Percentiles rank a stretch among this genome's conserved stretches.
These are phyloP conservation scores for Pristionchus maxplancki DNA, from an alignment of 2,888 invertebrate genomes.

Conservation along the genomic window DNA sequence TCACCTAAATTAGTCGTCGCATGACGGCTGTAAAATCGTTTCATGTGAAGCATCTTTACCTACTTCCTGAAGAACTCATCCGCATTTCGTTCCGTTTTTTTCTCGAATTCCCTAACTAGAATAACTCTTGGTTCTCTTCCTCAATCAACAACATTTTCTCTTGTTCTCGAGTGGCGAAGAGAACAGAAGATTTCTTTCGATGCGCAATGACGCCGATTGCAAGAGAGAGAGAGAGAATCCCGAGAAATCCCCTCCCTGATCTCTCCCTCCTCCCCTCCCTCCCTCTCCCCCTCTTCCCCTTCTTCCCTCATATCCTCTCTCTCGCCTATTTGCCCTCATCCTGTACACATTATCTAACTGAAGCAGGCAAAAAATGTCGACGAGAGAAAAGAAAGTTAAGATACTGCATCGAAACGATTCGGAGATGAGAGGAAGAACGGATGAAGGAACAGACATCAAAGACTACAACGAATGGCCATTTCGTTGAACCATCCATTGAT, in stretches of 20 bases:
- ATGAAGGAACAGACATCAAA: constrained; percentile 1
- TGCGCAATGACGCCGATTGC: constrained; percentile 79
- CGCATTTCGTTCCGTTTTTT: too few species aligned
- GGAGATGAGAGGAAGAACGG: not conserved
- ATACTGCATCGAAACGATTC: not conserved
- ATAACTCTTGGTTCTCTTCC: constrained; percentile 83
- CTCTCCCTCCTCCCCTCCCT: not conserved
- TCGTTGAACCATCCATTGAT: too few species aligned
- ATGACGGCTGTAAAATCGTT: not conserved
- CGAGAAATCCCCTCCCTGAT: constrained; percentile 35
- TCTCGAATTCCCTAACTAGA: too few species aligned
- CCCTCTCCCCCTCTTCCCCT: not conserved
- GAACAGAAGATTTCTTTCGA: constrained; percentile 85
- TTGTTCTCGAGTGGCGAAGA: constrained; percentile 89
- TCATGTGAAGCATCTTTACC: not conserved
- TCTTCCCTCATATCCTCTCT: not conserved
- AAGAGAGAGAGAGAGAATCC: constrained; percentile 32
- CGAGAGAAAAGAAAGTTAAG: not conserved
- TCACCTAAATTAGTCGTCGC: too few species aligned
- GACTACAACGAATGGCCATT: not conserved
- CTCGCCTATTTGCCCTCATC: constrained; percentile 39
- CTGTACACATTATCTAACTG: constrained; percentile 44
- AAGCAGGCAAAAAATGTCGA: constrained; percentile 18
- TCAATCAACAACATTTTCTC: constrained; percentile 93
- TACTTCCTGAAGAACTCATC: too few species aligned